phyloP scores from a whole-genome alignment of 1,140 invertebrate species.

The Pentalonia nigronervosa region DNA sequence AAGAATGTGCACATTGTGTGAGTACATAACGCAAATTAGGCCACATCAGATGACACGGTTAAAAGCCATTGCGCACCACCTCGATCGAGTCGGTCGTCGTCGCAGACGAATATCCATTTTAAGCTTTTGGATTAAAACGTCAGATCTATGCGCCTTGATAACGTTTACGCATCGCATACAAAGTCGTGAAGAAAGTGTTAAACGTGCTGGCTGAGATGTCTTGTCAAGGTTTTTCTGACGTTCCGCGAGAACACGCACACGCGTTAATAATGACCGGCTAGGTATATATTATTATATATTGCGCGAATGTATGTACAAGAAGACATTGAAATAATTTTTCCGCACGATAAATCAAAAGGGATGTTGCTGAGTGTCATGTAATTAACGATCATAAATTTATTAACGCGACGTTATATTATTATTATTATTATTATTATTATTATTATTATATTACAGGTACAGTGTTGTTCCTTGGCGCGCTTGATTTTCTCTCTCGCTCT shows the following conservation, averaged over 20 bases:
- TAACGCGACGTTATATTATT: constrained; percentile 1
- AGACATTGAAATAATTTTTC: constrained; percentile 27
- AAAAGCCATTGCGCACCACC: not conserved
- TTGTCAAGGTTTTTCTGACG: not conserved
- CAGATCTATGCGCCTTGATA: not conserved
- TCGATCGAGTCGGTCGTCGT: not conserved
- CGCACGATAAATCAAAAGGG: constrained; percentile 4
- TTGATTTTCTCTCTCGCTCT: not conserved
- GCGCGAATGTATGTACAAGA: not conserved
- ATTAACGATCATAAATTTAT: constrained; percentile 39
- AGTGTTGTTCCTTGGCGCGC: not conserved
- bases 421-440: not conserved
- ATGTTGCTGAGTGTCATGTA: constrained; percentile 25
- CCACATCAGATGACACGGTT: not conserved
- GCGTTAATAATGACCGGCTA: not conserved
- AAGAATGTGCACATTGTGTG: not conserved
- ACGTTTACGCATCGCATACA: not conserved
- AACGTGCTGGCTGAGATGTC: not conserved
- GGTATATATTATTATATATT: not conserved
- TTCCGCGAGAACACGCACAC: not conserved
- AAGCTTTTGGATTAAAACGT: not conserved
- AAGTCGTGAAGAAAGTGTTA: not conserved
- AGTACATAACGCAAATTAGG: not conserved
- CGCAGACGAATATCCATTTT: not conserved
- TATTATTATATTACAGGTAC: not conserved